phyloP scores from a whole-genome alignment of 2,888 invertebrate species.

The Clivina fossor region DNA sequence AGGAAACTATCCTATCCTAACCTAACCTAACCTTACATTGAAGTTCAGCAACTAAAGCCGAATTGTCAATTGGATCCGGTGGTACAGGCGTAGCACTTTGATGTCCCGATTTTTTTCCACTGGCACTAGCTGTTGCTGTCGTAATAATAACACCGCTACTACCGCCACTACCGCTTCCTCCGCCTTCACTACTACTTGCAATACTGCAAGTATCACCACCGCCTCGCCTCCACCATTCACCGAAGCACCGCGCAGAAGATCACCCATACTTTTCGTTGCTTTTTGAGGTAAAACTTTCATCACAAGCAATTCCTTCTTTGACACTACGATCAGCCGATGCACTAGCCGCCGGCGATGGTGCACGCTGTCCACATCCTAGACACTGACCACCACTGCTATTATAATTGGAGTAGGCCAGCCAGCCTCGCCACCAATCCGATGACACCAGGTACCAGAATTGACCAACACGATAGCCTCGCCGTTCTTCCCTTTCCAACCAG shows the following conservation, averaged over 20 bases:
- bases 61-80: conserved; percentile 79
- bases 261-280: conserved; percentile 66
- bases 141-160: conserved; percentile 62
- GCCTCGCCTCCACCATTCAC: conserved; percentile 57
- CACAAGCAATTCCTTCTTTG: conserved; percentile 67
- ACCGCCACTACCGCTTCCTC: conserved; percentile 64
- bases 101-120: not conserved
- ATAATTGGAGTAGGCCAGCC: conserved; percentile 70
- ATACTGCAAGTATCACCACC: too few species aligned
- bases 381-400: conserved; percentile 55
- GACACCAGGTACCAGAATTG: conserved; percentile 89
- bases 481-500: conserved; percentile 79
- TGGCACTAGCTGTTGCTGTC: conserved; percentile 44
- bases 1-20: too few species aligned
- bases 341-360: conserved; percentile 32
- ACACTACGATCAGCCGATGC: conserved; percentile 43
- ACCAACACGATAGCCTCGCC: conserved; percentile 73
- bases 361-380: conserved; percentile 26
- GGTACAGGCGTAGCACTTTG: too few species aligned
- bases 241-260: conserved; percentile 60
- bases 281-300: conserved; percentile 66
- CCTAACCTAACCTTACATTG: conserved; percentile 37
- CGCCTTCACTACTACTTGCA: conserved; percentile 53
- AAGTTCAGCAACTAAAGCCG: conserved; percentile 65
- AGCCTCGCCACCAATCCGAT: conserved; percentile 83